Evolutionary conservation across 2,797 vertebrate genomes (phyloP).

Genomic region (Ataeniobius toweri): DNA sequence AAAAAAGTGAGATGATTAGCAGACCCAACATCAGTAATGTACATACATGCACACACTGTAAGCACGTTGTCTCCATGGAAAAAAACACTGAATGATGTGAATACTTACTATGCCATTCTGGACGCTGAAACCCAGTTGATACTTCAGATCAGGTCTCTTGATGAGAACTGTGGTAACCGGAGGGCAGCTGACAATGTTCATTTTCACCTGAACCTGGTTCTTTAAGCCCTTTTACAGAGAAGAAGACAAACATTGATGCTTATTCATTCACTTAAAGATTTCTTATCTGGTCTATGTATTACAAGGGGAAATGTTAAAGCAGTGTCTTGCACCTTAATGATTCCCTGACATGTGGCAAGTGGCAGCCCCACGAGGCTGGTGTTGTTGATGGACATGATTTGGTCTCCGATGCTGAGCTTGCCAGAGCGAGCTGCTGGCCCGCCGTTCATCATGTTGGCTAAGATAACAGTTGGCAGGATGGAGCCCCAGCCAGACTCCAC

Average conservation of each 20-base stretch:
- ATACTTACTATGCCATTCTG: constrained; percentile 94
- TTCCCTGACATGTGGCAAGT: constrained; percentile 98
- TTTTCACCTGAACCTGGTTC: constrained; percentile 96
- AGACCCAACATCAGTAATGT: constrained; percentile 23
- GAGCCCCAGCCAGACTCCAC: constrained; percentile 99
- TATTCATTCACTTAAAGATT: background rate
- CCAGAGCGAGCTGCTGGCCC: constrained; percentile 95
- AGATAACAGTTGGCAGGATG: constrained; percentile 97
- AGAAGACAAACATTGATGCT: constrained; percentile 12
- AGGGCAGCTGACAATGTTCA: constrained; percentile 99
- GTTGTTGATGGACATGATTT: constrained; percentile 99
- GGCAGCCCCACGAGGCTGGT: constrained; percentile 98
- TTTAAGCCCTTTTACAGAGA: constrained; percentile 89
- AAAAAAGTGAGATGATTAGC: constrained; percentile 17
- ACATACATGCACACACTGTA: background rate
- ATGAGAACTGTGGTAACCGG: constrained; percentile 99
- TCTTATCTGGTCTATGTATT: background rate
- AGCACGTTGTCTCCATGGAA: background rate
- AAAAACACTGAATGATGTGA: background rate
- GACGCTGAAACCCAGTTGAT: constrained; percentile 98
- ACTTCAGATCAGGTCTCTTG: constrained; percentile 98
- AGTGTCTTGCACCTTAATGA: constrained; percentile 91
- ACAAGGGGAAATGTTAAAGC: background rate
- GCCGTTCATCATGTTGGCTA: constrained; percentile 99
- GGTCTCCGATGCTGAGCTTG: constrained; percentile 98